Conservation (phyloP, 64 coral and sea anemone species). For the Stichodactyla mertensii region DNA sequence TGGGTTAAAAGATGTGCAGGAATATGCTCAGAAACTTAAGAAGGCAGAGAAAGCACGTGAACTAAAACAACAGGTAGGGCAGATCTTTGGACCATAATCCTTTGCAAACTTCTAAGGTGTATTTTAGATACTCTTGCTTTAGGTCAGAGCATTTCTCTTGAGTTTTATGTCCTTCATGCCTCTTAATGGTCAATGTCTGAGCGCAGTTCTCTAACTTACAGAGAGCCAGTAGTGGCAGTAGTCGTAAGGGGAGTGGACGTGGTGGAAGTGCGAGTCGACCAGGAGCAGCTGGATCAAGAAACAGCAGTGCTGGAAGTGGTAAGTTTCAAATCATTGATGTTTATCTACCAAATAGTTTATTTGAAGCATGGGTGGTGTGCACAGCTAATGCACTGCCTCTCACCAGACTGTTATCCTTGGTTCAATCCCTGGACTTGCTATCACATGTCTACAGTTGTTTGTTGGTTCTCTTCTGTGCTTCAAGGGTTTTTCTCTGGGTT, state of each 20-base stretch:
- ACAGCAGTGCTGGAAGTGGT: constrained; percentile 84
- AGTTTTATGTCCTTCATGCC: no score
- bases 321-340: not conserved
- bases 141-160: no score
- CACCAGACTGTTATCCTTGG: no score
- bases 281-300: constrained; percentile 41
- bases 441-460: no score
- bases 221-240: constrained; percentile 62
- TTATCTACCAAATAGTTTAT: no score
- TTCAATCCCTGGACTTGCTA: no score
- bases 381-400: no score
- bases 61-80: constrained; percentile 89
- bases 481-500: no score
- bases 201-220: not conserved
- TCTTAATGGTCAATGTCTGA: not conserved
- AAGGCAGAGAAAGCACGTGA: constrained; percentile 98
- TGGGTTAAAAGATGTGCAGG: constrained; percentile 94
- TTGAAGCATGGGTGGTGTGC: no score
- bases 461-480: no score
- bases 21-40: constrained; percentile 94
- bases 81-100: not conserved
- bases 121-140: no score
- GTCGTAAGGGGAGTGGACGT: constrained; percentile 74
- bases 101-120: no score
- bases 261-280: constrained; percentile 63